Conservation (phyloP, 2,797 vertebrate species). For the Karalla daura region DNA sequence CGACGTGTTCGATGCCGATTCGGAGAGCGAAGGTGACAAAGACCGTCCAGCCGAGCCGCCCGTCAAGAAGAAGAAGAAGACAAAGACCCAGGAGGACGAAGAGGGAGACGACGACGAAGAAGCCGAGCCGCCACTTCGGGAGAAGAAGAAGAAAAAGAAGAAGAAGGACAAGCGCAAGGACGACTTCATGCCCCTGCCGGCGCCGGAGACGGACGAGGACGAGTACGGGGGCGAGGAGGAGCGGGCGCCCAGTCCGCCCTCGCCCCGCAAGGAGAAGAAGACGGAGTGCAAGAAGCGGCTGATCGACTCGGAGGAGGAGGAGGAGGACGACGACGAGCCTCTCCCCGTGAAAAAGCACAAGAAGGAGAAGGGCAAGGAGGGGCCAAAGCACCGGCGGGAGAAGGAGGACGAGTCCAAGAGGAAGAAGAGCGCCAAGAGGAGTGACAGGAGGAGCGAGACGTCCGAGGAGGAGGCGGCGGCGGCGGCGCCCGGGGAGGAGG, state of each 20-base stretch:
- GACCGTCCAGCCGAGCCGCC: conserved; percentile 78
- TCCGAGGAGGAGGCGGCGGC: conserved; percentile 75
- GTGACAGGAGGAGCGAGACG: conserved; percentile 69
- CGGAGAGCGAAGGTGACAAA: conserved; percentile 89
- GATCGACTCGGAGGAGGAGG: conserved; percentile 88
- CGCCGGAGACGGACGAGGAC: conserved; percentile 85
- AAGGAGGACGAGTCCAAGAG: conserved; percentile 82
- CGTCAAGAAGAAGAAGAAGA: conserved; percentile 92
- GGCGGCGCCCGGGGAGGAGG: conserved; percentile 66
- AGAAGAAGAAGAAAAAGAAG: conserved; percentile 89
- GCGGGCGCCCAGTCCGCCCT: conserved; percentile 25
- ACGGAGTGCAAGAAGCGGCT: conserved; percentile 87
- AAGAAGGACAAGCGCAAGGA: conserved; percentile 85
- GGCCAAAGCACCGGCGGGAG: conserved; percentile 84
- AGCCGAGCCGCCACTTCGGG: conserved; percentile 57
- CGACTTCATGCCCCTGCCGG: conserved; percentile 85
- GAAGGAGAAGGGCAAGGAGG: conserved; percentile 86
- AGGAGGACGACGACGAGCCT: conserved; percentile 85
- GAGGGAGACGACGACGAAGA: conserved; percentile 88
- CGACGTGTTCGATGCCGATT: conserved; percentile 92
- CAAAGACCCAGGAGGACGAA: conserved; percentile 81
- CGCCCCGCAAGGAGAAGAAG: conserved; percentile 73
- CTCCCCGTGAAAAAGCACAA: conserved; percentile 88
- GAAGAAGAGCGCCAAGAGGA: conserved; percentile 78
- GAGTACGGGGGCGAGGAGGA: conserved; percentile 70